phyloP scores from a whole-genome alignment of 2,888 invertebrate genomes.

The Anarsia innoxiella region DNA sequence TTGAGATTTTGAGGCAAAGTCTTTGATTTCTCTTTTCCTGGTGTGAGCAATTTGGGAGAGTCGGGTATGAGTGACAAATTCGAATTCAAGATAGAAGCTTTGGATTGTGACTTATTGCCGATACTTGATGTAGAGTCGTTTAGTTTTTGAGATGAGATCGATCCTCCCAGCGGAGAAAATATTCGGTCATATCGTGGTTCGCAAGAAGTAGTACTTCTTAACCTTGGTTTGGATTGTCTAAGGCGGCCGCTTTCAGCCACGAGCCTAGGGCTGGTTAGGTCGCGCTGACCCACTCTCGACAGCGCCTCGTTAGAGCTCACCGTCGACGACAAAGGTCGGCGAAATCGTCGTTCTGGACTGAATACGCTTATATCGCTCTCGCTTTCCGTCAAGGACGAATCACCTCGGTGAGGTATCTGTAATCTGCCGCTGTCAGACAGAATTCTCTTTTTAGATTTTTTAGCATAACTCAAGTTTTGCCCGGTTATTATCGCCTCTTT shows the following conservation, averaged over 20 bases:
- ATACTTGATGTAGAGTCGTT: conserved; percentile 56
- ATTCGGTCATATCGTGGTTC: conserved; percentile 66
- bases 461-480: conserved; percentile 34
- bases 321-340: conserved; percentile 60
- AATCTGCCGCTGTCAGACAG: conserved; percentile 41
- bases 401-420: conserved; percentile 44
- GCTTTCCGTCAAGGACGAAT: conserved; percentile 63
- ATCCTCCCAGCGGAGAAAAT: conserved; percentile 56
- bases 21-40: conserved; percentile 74
- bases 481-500: conserved; percentile 62
- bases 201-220: conserved; percentile 61
- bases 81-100: conserved; percentile 28
- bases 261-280: conserved; percentile 56
- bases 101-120: conserved; percentile 35
- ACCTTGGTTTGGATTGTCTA: conserved; percentile 51
- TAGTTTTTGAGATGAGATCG: conserved; percentile 55
- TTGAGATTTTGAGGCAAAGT: conserved; percentile 77
- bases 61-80: conserved; percentile 66
- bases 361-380: conserved; percentile 62
- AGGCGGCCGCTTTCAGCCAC: conserved; percentile 50
- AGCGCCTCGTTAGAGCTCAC: conserved; percentile 63
- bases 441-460: conserved; percentile 49
- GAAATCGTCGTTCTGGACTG: conserved; percentile 53
- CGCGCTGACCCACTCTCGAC: conserved; percentile 53
- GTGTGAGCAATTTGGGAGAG: conserved; percentile 59